Percentiles rank a stretch among this genome's conserved stretches.
These are phyloP conservation scores for Nipponacmea schrenckii DNA, from an alignment of 2,888 invertebrate genomes.

Conservation along the genomic window DNA sequence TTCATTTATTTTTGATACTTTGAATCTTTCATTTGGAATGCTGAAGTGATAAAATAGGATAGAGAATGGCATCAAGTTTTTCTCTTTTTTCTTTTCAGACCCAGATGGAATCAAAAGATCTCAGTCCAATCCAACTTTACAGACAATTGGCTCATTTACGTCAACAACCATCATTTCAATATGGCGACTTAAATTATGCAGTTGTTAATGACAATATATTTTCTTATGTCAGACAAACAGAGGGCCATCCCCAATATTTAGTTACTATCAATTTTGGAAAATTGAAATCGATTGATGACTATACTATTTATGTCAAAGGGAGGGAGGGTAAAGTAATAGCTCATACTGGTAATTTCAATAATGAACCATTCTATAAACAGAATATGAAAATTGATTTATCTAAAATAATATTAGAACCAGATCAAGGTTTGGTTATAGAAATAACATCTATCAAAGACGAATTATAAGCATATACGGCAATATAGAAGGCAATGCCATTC, in stretches of 20 bases:
- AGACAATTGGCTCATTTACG: conserved; percentile 22
- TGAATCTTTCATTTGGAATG: no score
- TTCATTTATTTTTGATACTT: no score
- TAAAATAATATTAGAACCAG: not conserved
- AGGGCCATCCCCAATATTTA: conserved; percentile 31
- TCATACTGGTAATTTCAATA: not conserved
- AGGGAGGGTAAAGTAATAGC: not conserved
- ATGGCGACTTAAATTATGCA: conserved; percentile 33
- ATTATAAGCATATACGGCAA: no score
- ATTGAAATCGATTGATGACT: conserved; percentile 33
- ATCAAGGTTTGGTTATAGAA: conserved; percentile 3
- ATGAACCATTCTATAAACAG: not conserved
- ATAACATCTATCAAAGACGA: not conserved
- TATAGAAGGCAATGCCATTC: no score
- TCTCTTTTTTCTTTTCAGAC: conserved; percentile 12
- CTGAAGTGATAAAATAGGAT: no score
- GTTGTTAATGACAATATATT: conserved; percentile 40
- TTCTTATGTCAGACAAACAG: conserved; percentile 39
- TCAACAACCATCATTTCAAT: conserved; percentile 25
- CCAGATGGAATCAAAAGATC: conserved; percentile 16
- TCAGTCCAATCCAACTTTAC: conserved; percentile 28
- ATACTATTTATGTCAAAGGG: conserved; percentile 6
- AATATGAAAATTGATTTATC: not conserved
- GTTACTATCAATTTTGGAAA: conserved; percentile 41
- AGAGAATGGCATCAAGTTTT: no score